Conservation (phyloP, 2,797 vertebrate genomes). For the Choloepus didactylus region DNA sequence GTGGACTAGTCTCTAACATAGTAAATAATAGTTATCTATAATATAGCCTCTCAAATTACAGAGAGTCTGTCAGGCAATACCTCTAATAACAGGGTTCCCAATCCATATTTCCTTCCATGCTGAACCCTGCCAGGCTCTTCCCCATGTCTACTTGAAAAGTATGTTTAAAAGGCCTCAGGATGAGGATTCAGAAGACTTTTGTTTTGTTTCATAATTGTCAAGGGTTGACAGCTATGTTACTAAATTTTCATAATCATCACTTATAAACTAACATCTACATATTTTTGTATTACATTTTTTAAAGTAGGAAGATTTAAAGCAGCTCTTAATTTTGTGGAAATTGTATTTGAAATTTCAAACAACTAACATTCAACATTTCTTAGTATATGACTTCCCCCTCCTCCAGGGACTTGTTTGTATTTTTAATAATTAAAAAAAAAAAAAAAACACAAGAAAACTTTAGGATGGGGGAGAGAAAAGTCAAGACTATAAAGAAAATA, state of each 20-base stretch:
- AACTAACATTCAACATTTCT: not conserved
- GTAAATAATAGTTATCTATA: not conserved
- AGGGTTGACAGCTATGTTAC: not conserved
- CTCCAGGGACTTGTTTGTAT: not conserved
- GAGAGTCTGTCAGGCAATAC: not conserved
- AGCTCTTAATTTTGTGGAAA: not conserved
- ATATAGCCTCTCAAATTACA: not conserved
- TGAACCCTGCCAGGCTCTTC: not conserved
- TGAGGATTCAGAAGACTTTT: not conserved
- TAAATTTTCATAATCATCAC: not conserved
- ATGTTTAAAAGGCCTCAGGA: not conserved
- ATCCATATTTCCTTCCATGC: not conserved
- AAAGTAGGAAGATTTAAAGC: not conserved
- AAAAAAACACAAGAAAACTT: not conserved
- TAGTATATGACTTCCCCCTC: not conserved
- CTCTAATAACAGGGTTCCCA: not conserved
- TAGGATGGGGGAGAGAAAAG: not conserved
- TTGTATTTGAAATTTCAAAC: not conserved
- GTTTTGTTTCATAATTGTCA: not conserved
- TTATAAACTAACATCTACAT: not conserved
- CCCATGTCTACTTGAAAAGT: not conserved
- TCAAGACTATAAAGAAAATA: not conserved
- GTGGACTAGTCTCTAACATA: not conserved
- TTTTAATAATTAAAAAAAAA: slow-evolving; percentile 27
- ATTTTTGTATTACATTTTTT: not conserved